A percentile compares a stretch with the other conserved stretches of the same genome.
Conservation (phyloP, 2,888 invertebrate species). For the Drosophila nigricruria region DNA sequence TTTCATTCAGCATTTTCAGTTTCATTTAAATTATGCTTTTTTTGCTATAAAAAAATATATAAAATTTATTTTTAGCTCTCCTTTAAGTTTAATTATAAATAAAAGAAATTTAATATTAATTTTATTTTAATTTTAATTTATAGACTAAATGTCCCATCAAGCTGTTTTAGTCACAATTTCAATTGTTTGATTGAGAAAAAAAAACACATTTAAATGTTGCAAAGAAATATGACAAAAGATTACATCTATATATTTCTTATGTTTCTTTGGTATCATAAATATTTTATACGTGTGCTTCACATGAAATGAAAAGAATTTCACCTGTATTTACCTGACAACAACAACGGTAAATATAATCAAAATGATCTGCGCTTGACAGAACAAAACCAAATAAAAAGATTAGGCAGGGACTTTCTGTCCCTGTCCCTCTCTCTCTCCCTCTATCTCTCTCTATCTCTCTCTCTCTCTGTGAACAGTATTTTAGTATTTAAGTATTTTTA, state of each 20-base stretch:
- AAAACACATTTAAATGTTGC: neutral
- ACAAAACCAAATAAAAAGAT: conserved; percentile 28
- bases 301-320: conserved; percentile 36
- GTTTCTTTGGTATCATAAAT: conserved; percentile 10
- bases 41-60: too few relatives aligned
- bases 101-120: neutral
- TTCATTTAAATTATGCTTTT: neutral
- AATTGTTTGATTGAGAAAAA: neutral
- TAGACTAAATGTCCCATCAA: neutral
- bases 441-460: too few relatives aligned
- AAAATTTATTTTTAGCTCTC: neutral
- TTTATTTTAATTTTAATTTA: neutral
- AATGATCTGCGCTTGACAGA: conserved; percentile 49
- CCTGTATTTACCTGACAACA: conserved; percentile 32
- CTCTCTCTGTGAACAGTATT: neutral
- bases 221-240: too few relatives aligned
- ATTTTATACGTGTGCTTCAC: neutral
- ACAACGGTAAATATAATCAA: conserved; percentile 58
- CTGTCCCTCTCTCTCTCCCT: too few relatives aligned
- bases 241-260: neutral
- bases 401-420: neutral
- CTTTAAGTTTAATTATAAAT: neutral
- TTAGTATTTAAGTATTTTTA: conserved; percentile 28
- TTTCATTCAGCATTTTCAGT: conserved; percentile 37
- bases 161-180: neutral